These are phyloP conservation scores for Bombus impatiens DNA, from an alignment of 1,140 invertebrate genomes.

Conservation along the genomic window DNA sequence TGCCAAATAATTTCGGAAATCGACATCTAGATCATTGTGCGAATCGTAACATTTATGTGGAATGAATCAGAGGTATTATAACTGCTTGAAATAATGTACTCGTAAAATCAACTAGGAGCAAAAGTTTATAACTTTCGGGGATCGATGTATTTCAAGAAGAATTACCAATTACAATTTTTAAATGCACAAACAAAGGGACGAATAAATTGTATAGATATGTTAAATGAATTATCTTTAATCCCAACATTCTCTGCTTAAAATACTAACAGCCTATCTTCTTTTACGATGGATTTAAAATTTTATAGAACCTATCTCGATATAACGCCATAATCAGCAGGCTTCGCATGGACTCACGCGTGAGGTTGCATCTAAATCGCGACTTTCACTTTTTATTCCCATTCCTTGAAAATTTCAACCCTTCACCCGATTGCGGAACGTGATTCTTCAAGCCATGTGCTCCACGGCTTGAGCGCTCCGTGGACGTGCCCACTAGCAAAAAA, in stretches of 20 bases:
- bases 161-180: too few relatives aligned
- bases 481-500: neutral
- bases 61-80: neutral
- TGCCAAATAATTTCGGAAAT: neutral
- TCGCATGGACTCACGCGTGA: neutral
- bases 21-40: neutral
- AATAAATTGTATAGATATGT: too few relatives aligned
- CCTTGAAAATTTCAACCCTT: conserved; percentile 25
- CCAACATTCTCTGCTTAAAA: neutral
- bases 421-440: neutral
- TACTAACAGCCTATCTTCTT: neutral
- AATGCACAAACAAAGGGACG: too few relatives aligned
- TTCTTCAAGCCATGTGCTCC: neutral
- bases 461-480: neutral
- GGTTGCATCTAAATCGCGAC: neutral
- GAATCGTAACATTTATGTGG: neutral
- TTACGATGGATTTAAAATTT: neutral
- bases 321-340: neutral
- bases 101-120: too few relatives aligned
- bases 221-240: too few relatives aligned
- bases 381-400: neutral
- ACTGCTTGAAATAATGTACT: too few relatives aligned
- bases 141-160: too few relatives aligned
- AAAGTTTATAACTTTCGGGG: too few relatives aligned
- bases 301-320: too few relatives aligned